Conservation (phyloP, 2,113 vertebrate genomes). For the Prunella fulvescens region DNA sequence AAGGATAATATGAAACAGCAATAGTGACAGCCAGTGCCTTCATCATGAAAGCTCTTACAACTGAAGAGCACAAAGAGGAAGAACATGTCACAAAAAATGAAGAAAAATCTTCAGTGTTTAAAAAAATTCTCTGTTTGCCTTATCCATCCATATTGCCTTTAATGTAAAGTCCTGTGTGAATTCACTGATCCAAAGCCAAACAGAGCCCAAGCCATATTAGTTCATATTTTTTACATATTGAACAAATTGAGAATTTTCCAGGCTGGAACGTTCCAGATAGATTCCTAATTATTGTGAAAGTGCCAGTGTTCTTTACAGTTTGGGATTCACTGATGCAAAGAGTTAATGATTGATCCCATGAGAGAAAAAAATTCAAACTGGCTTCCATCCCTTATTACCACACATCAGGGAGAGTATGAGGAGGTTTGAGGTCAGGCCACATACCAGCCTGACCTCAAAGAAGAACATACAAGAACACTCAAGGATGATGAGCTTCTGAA, state of each 20-base stretch:
- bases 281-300: neutral
- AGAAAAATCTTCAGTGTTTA: slow-evolving; percentile 22
- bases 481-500: neutral
- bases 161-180: neutral
- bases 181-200: neutral
- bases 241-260: neutral
- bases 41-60: neutral
- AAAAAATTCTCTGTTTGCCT: neutral
- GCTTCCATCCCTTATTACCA: neutral
- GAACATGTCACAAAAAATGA: slow-evolving; percentile 2
- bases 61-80: neutral
- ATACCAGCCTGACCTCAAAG: neutral
- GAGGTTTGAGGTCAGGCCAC: neutral
- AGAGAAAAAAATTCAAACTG: neutral
- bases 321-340: neutral
- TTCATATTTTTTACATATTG: neutral
- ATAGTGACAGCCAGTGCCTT: neutral
- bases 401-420: neutral
- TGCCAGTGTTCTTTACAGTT: neutral
- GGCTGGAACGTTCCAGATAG: neutral
- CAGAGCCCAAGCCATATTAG: neutral
- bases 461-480: neutral
- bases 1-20: slow-evolving; percentile 6
- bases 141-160: neutral
- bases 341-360: neutral